A percentile compares a stretch with the other conserved stretches of the same genome.
phyloP scores from a whole-genome alignment of 35 echinoderm and acorn worm genomes.

The Eucidaris tribuloides region DNA sequence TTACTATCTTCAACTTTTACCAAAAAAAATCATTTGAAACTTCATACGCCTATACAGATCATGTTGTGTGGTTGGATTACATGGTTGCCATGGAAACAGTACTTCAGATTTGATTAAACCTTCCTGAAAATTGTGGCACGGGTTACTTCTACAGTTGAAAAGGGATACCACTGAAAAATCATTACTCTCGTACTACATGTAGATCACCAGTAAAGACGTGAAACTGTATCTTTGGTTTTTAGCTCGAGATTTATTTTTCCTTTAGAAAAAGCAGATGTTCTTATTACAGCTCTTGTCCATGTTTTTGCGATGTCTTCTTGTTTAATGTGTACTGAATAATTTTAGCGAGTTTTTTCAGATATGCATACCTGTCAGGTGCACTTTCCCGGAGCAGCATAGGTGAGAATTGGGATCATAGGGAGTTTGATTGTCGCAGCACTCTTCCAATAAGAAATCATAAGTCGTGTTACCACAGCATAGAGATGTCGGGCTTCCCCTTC shows the following conservation, averaged over 20 bases:
- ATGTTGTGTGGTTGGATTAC: no score
- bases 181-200: neutral
- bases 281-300: neutral
- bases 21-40: no score
- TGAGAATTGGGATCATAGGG: neutral
- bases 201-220: neutral
- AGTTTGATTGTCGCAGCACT: neutral
- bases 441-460: neutral
- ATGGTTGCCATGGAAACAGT: no score
- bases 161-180: no score
- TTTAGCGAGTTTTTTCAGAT: neutral
- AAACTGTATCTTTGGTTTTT: neutral
- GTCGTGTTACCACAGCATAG: slow-evolving; percentile 10
- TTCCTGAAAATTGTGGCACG: no score
- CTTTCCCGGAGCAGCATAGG: neutral
- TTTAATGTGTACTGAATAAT: neutral
- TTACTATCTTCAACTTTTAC: no score
- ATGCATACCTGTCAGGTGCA: neutral
- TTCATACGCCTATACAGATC: no score
- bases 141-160: no score
- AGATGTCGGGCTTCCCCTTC: neutral
- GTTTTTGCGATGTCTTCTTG: neutral
- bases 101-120: no score
- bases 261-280: neutral
- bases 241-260: neutral